Conservation (phyloP, 2,888 invertebrate genomes). For the Agrotis exclamationis region DNA sequence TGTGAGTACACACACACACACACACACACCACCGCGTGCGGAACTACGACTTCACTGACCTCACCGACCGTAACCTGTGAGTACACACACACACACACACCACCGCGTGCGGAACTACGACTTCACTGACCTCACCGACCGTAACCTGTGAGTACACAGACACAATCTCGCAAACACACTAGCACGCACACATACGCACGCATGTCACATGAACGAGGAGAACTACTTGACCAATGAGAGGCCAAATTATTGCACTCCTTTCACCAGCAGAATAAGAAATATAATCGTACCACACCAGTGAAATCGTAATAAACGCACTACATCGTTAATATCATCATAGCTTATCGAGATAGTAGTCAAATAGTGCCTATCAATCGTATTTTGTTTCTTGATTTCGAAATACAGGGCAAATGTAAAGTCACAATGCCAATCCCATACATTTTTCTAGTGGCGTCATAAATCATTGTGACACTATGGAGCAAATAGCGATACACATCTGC, state of each 20-base stretch:
- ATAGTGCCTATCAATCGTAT: background rate
- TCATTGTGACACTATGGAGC: background rate
- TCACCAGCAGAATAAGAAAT: background rate
- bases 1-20: constrained; percentile 91
- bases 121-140: too few species aligned
- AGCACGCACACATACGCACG: too few species aligned
- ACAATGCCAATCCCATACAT: too few species aligned
- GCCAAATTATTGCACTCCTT: background rate
- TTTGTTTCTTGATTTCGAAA: too few species aligned
- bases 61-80: background rate
- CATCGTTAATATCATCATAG: background rate
- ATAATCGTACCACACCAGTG: too few species aligned
- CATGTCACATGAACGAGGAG: background rate
- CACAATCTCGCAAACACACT: background rate
- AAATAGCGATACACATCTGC: background rate
- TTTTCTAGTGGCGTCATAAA: background rate
- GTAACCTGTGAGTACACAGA: too few species aligned
- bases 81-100: constrained; percentile 61
- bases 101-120: too few species aligned
- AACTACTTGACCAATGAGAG: background rate
- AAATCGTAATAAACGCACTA: too few species aligned
- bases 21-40: constrained; percentile 83
- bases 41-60: constrained; percentile 94
- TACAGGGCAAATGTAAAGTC: too few species aligned
- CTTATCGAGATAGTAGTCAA: background rate